Base-by-base conservation (phyloP, 2,113 vertebrate genomes). In the Aptenodytes forsteri region DNA sequence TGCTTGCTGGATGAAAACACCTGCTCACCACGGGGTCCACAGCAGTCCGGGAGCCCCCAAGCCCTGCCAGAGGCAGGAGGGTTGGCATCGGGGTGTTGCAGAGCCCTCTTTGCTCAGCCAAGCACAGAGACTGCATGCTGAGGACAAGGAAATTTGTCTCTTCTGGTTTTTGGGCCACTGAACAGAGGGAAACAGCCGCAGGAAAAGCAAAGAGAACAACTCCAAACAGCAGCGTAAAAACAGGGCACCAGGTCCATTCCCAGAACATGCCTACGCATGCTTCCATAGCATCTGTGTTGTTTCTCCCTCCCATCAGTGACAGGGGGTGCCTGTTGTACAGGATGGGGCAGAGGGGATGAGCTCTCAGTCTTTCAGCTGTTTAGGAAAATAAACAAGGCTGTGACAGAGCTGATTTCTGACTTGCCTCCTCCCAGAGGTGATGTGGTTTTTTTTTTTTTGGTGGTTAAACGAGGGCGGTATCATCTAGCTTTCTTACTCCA, bases 121-220 rank as follows among this genome's bases (percentile, higher is more conserved):
- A 46, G 27, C 17, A 30, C 2, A 3, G 23, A 46, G 54, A 54
- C 34, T 9, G 19, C 40, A 2, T 4, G 13, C 69, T 13, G 40
- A 55, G 52, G 40, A 20, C 21, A 58, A 27, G 38, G 38, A 44
- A 17, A 13, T 73, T 21, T 22, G 56, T 40, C 50, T 59, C 22
- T 38, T 34, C 61, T 36, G 27, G 13, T 1, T 14, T 56, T 42
- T 7, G 30, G 46, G 29, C 26, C 42, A 42, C 26, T 10, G 47
- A 50, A 42, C 2, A 34, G 47, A 38, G 40, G 66, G n/a, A 55
- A 65, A 44, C 0, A 1, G 29, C 34, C 36, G 38, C 0, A 0
- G 56, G 40, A 83, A 71, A 61, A 67, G 46, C 3, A 2, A 54
- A 62, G 32, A 62, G 47, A 72, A 61, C 1, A 3, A 6, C 42